Evolutionary conservation across 1,140 invertebrate species (phyloP).

Genomic region (Pachyrhynchus sulphureomaculatus): DNA sequence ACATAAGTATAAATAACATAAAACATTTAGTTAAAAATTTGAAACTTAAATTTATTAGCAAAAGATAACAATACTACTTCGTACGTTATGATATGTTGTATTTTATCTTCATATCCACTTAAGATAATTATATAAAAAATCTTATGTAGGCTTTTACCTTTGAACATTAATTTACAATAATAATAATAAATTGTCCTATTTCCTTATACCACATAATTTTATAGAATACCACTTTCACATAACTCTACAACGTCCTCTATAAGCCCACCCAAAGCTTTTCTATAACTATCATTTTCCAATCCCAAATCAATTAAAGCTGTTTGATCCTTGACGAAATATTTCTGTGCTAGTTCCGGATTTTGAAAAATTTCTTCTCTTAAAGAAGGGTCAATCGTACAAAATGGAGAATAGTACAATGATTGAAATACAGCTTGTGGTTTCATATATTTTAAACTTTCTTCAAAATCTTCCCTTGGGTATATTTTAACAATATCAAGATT

Average conservation of each 20-base stretch:
- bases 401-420: constrained; percentile 1
- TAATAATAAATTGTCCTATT: no score
- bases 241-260: constrained; percentile 2
- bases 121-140: no score
- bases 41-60: no score
- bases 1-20: no score
- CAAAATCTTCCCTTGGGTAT: constrained; percentile 26
- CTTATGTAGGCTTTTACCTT: no score
- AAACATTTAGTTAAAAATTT: no score
- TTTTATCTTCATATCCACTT: no score
- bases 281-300: constrained; percentile 5
- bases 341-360: neutral
- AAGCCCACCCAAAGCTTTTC: neutral
- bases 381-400: neutral
- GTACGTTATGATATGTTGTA: no score
- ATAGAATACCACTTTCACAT: neutral
- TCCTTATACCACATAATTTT: no score
- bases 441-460: constrained; percentile 25
- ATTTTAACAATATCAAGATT: constrained; percentile 15
- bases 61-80: no score
- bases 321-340: neutral
- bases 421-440: constrained; percentile 8
- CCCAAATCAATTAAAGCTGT: neutral
- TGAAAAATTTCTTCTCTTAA: constrained; percentile 1
- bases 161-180: no score